Base-by-base conservation (phyloP, 2,797 vertebrate genomes). In the Falco naumanni region DNA sequence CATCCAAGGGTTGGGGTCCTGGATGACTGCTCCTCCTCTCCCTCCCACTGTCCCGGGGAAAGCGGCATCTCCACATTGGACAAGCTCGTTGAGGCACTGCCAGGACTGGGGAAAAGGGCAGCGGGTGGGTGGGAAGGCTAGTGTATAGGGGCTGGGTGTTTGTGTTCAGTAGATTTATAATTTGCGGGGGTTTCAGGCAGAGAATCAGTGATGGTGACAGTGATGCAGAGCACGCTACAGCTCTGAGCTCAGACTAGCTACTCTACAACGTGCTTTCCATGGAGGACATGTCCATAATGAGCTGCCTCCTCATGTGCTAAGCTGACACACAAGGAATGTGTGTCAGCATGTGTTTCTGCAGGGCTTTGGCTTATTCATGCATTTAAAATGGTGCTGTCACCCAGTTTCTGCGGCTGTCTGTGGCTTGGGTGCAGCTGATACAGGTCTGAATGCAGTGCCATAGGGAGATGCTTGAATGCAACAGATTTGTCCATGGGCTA, bases 11-110 rank as follows among this genome's bases (percentile, higher is more conserved):
- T 7, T 45, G 21, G 20, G 20, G 19, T 43, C 19, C 56, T 59
- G 28, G 3, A 9, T 41, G 7, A n/a, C 29, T 25, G 17, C 69
- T 90, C 37, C 59, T 81, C 16, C 43, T 79, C 57, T 60, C 16
- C 54, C 25, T 74, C 15, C 51, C 51, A 20, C 33, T 60, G 43
- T 34, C 57, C 21, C 1, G 1, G 25, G 17, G 24, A 29, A 45
- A 59, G 34, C 5, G 47, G 26, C 75, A 29, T 39, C 29, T 74
- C 12, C 1, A 1, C 0, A 0, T 10, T 37, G 41, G 53, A 19
- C 31, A 37, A 84, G 31, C 16, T 54, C 37, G 17, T 48, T 50
- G 80, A 45, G 57, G 20, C 28, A 6, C 9, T 19, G 47, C 33
- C 37, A 43, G n/a, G 48, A 26, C 19, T 51, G 18, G 71, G 29